phyloP scores from a whole-genome alignment of 2,888 invertebrate genomes.

The Mythimna ferrago region DNA sequence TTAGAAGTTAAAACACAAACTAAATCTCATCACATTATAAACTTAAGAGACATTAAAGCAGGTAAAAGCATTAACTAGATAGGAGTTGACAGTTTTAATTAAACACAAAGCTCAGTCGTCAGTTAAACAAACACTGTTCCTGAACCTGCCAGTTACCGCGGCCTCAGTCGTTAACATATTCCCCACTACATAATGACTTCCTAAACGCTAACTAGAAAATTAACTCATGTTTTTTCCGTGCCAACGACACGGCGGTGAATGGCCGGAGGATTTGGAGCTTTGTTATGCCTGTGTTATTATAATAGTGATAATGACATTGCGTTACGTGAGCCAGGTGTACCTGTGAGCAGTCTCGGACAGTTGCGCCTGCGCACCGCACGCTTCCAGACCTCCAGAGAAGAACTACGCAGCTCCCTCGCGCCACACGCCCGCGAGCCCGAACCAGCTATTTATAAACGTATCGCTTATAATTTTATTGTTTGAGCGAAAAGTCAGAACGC shows the following conservation, averaged over 20 bases:
- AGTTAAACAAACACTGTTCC: slow-evolving; percentile 51
- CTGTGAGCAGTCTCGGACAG: slow-evolving; percentile 81
- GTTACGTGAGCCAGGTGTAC: slow-evolving; percentile 87
- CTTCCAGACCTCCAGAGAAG: slow-evolving; percentile 83
- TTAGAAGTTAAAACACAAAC: slow-evolving; percentile 21
- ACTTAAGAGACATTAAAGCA: slow-evolving; percentile 45
- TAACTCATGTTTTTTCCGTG: slow-evolving; percentile 65
- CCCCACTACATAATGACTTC: slow-evolving; percentile 70
- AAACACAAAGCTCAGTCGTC: slow-evolving; percentile 48
- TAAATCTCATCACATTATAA: slow-evolving; percentile 24
- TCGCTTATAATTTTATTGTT: slow-evolving; percentile 90
- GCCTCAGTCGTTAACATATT: slow-evolving; percentile 68
- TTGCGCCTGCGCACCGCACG: slow-evolving; percentile 85
- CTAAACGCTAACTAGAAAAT: slow-evolving; percentile 62
- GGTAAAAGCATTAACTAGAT: slow-evolving; percentile 39
- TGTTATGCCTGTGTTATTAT: slow-evolving; percentile 82
- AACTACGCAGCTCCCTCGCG: slow-evolving; percentile 75
- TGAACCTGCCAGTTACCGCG: slow-evolving; percentile 44
- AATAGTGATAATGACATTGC: slow-evolving; percentile 89
- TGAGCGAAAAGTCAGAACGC: slow-evolving; percentile 85
- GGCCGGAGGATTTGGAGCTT: slow-evolving; percentile 80
- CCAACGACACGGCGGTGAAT: slow-evolving; percentile 59
- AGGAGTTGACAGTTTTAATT: slow-evolving; percentile 43
- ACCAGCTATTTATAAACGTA: slow-evolving; percentile 85
- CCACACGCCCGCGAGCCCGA: slow-evolving; percentile 74